Evolutionary conservation across 1,140 invertebrate species (phyloP).

Genomic region (Solenopsis invicta): DNA sequence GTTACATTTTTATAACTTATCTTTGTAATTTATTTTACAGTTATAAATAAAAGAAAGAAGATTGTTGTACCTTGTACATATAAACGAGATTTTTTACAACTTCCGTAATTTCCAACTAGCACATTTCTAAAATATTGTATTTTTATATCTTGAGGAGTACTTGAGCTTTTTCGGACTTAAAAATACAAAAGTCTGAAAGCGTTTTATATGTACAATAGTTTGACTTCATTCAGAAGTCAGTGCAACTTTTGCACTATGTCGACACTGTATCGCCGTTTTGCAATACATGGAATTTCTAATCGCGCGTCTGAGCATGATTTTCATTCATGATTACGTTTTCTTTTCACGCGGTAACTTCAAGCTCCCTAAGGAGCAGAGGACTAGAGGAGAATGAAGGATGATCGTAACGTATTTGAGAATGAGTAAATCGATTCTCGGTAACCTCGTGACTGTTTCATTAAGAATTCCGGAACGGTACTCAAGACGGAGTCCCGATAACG

Average conservation of each 20-base stretch:
- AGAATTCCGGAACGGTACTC: conserved; percentile 38
- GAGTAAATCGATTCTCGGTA: conserved; percentile 43
- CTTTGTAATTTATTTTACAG: no score
- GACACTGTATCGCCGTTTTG: conserved; percentile 1
- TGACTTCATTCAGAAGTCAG: conserved; percentile 1
- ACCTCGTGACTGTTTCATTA: conserved; percentile 52
- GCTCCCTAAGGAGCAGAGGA: conserved; percentile 28
- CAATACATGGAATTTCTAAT: conserved; percentile 25
- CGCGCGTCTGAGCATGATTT: conserved; percentile 11
- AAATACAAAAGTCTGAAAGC: conserved; percentile 26
- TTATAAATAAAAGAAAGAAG: no score
- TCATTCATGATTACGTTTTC: conserved; percentile 46
- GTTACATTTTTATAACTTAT: no score
- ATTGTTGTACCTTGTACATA: no score
- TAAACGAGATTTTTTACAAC: background rate
- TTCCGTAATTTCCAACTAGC: background rate
- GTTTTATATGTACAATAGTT: background rate
- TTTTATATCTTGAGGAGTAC: background rate
- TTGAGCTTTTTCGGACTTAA: background rate
- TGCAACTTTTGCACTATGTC: conserved; percentile 4
- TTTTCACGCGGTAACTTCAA: background rate
- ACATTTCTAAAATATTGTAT: conserved; percentile 1
- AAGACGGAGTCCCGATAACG: conserved; percentile 41
- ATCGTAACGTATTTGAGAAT: conserved; percentile 32
- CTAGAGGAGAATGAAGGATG: conserved; percentile 37